Evolutionary conservation across 2,888 invertebrate genomes (phyloP).

Genomic region (Ectropis crepuscularia): DNA sequence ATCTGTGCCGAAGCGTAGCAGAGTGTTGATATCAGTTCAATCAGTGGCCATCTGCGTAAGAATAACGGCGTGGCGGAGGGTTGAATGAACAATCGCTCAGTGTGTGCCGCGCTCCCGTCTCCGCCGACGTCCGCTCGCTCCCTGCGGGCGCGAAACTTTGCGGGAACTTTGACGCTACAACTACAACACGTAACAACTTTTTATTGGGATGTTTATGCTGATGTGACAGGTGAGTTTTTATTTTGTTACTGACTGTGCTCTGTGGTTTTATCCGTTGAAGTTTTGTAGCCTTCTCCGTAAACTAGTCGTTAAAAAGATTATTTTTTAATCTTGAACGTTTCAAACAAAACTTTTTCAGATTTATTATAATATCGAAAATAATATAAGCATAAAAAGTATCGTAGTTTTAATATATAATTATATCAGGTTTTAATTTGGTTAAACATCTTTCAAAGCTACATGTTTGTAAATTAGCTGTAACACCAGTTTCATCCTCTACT

Average conservation of each 20-base stretch:
- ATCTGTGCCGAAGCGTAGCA: slow-evolving; percentile 11
- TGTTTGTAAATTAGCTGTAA: no score
- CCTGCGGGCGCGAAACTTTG: slow-evolving; percentile 62
- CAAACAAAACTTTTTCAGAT: no score
- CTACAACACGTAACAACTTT: slow-evolving; percentile 43
- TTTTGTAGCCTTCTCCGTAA: no score
- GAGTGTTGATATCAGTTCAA: slow-evolving; percentile 54
- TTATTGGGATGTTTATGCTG: slow-evolving; percentile 25
- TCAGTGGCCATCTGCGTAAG: slow-evolving; percentile 80
- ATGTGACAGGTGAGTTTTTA: slow-evolving; percentile 35
- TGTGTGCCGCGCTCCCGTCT: slow-evolving; percentile 71
- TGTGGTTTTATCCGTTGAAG: no score
- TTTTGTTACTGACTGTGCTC: not conserved
- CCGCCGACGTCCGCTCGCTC: slow-evolving; percentile 62
- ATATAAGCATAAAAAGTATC: no score
- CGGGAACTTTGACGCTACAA: slow-evolving; percentile 49
- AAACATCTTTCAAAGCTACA: no score
- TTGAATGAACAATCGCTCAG: slow-evolving; percentile 81
- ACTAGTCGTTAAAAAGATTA: no score
- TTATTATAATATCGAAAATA: no score
- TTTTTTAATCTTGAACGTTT: no score
- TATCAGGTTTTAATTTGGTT: no score
- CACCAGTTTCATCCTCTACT: no score
- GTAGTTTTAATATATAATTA: no score
- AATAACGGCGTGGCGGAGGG: slow-evolving; percentile 73